These are phyloP conservation scores for Pseudoatta argentina DNA, from an alignment of 1,140 invertebrate species.

Conservation along the genomic window DNA sequence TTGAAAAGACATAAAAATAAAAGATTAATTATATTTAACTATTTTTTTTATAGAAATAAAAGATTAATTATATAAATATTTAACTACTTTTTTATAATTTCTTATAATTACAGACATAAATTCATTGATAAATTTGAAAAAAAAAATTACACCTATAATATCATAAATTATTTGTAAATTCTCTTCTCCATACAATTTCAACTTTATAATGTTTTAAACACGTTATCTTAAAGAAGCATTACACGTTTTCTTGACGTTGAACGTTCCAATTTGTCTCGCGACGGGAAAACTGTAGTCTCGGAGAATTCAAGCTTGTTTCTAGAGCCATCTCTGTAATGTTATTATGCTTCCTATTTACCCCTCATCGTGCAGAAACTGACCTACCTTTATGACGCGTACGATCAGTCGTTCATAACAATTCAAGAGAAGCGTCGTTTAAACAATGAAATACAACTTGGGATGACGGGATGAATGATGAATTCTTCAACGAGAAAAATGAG, in stretches of 20 bases:
- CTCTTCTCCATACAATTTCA: neutral
- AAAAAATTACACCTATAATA: neutral
- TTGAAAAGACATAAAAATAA: neutral
- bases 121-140: neutral
- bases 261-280: constrained; percentile 35
- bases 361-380: constrained; percentile 59
- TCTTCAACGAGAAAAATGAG: neutral
- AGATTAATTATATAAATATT: neutral
- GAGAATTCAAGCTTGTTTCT: constrained; percentile 31
- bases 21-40: neutral
- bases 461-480: constrained; percentile 42
- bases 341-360: neutral
- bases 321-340: neutral
- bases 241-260: constrained; percentile 16
- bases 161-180: neutral
- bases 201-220: neutral
- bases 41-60: neutral
- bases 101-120: neutral
- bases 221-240: constrained; percentile 7
- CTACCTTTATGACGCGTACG: constrained; percentile 55
- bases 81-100: neutral
- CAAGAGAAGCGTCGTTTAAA: neutral
- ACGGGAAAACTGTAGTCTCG: constrained; percentile 2
- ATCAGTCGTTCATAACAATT: constrained; percentile 40
- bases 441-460: constrained; percentile 41